Evolutionary conservation across 2,888 invertebrate species (phyloP).

Genomic region (Tiliacea aurago): DNA sequence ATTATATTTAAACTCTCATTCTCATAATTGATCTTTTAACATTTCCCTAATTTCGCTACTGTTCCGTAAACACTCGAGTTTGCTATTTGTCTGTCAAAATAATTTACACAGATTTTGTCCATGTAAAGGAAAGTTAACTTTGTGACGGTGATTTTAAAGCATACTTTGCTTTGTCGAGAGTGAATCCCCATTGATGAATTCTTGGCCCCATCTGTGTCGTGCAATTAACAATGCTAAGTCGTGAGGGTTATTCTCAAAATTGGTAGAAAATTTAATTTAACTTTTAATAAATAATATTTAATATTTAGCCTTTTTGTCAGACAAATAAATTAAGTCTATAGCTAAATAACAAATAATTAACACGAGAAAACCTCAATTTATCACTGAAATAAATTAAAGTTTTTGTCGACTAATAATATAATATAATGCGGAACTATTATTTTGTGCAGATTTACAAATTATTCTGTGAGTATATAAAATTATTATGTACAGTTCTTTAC

Average conservation of each 20-base stretch:
- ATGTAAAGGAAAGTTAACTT: slow-evolving; percentile 29
- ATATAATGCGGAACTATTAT: background rate
- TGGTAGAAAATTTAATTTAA: background rate
- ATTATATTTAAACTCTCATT: slow-evolving; percentile 32
- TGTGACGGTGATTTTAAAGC: slow-evolving; percentile 21
- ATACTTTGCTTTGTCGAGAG: slow-evolving; percentile 44
- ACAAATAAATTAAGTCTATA: background rate
- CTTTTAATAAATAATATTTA: background rate
- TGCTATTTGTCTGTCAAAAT: slow-evolving; percentile 55
- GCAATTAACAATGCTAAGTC: slow-evolving; percentile 73
- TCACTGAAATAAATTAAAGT: background rate
- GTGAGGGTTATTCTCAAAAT: slow-evolving; percentile 57
- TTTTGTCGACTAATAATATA: background rate
- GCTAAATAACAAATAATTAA: background rate
- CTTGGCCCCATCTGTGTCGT: slow-evolving; percentile 71
- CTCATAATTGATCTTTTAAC: slow-evolving; percentile 38
- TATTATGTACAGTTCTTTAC: background rate
- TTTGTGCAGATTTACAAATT: background rate
- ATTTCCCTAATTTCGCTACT: slow-evolving; percentile 43
- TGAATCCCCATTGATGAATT: slow-evolving; percentile 70
- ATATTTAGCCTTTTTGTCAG: background rate
- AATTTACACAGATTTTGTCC: slow-evolving; percentile 46
- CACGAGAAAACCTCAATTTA: background rate
- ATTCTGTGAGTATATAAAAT: background rate
- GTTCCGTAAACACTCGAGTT: slow-evolving; percentile 52